These are phyloP conservation scores for Dromius quadrimaculatus DNA, from an alignment of 2,888 invertebrate genomes.

Conservation along the genomic window DNA sequence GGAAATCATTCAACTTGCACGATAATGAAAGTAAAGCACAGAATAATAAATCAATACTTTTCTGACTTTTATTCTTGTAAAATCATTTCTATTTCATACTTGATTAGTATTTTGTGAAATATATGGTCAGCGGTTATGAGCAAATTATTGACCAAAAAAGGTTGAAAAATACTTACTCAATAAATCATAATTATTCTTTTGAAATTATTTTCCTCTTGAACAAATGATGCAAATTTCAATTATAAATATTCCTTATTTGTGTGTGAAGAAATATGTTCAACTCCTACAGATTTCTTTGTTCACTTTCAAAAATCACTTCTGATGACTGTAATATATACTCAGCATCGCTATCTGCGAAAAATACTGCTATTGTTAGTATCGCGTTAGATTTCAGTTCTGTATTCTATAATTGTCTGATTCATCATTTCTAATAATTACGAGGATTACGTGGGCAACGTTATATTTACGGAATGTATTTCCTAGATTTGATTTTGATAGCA, in stretches of 20 bases:
- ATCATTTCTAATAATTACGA: constrained; percentile 13
- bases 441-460: constrained; percentile 17
- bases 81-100: too few relatives aligned
- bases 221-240: constrained; percentile 11
- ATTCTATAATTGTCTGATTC: constrained; percentile 6
- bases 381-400: not conserved
- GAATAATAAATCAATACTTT: too few relatives aligned
- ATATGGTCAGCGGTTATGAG: too few relatives aligned
- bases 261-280: constrained; percentile 5
- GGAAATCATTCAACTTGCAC: too few relatives aligned
- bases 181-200: constrained; percentile 4
- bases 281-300: constrained; percentile 33
- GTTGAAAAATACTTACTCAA: too few relatives aligned
- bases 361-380: not conserved
- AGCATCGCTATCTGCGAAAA: not conserved
- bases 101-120: too few relatives aligned
- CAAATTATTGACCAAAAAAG: too few relatives aligned
- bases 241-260: constrained; percentile 12
- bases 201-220: constrained; percentile 3
- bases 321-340: constrained; percentile 11
- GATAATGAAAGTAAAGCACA: too few relatives aligned
- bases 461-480: constrained; percentile 17
- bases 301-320: constrained; percentile 14
- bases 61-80: too few relatives aligned
- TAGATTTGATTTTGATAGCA: constrained; percentile 14